Base-by-base conservation (phyloP, 92 coral and sea anemone genomes). In the Metridium senile region DNA sequence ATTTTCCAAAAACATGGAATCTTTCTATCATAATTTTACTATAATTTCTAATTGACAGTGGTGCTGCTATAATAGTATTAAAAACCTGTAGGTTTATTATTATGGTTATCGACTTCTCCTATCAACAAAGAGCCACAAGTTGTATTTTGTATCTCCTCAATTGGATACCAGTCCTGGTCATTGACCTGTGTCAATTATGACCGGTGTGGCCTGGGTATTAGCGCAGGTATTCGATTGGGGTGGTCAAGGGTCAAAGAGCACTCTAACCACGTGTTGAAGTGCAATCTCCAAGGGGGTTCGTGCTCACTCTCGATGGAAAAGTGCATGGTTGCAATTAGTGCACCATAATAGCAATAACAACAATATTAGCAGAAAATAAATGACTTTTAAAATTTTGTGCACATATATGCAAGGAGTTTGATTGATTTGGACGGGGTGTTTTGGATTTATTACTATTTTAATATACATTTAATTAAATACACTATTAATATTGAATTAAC, bases 131-230 rank as follows among this genome's bases (percentile, higher is more conserved):
- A 39, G 51, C 78, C 78, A 73, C 78, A 73, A 73, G 78, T 49
- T 32, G 33, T 58, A 8, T 57, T 33, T 33, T 51, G 67, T 22
- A 33, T 32, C 33, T 39, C 39, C 0, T 73, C 29, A 73, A 58
- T 73, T 58, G 26, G 34, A 32, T 33, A 73, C 78, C 78, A 73
- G 78, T 58, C 67, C 28, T 1, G 4, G 49, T 25, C 67, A 58
- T 21, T 73, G 78, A 58, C 78, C 78, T 58, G 56, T 73, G 68
- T 73, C 68, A 58, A 57, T 57, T 57, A 27, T 43, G 39, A 35
- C 72, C 56, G 57, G 29, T 68, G 54, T 13, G 68, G 29, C 11
- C 78, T 58, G 78, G 68, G 78, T 58, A 57, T 62, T 54, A 73
- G 53, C 46, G 31, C 78, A 33, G 68, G 78, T 73, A 57, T 19